Conservation (phyloP, 2,797 vertebrate species). For the Tenualosa ilisha region DNA sequence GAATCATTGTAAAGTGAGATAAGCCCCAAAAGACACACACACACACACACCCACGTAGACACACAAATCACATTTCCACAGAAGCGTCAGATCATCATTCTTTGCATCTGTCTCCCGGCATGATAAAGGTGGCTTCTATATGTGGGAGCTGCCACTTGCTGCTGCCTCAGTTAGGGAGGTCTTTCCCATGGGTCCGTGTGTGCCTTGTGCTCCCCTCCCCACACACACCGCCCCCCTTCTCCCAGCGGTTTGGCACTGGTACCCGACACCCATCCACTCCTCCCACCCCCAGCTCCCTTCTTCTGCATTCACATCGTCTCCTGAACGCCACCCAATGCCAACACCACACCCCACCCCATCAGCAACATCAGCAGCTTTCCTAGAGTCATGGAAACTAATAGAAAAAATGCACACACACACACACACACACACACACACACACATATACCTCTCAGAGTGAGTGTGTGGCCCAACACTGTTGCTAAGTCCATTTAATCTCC, state of each 20-base stretch:
- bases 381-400: background rate
- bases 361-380: constrained; percentile 12
- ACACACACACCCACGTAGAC: background rate
- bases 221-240: background rate
- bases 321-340: background rate
- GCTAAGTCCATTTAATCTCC: background rate
- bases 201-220: too few species aligned
- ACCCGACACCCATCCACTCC: background rate
- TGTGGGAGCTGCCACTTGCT: background rate
- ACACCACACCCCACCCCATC: background rate
- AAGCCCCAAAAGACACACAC: background rate
- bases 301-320: background rate
- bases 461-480: background rate
- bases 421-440: background rate
- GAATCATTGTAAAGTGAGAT: background rate
- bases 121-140: constrained; percentile 10
- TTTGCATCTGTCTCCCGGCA: background rate
- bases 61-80: background rate
- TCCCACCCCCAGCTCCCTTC: too few species aligned
- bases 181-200: background rate
- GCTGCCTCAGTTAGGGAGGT: background rate
- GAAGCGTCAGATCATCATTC: background rate
- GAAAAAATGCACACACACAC: background rate
- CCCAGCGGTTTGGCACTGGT: background rate
- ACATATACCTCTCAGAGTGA: background rate